phyloP scores from a whole-genome alignment of 2,113 vertebrate species.

The Zosterops borbonicus region DNA sequence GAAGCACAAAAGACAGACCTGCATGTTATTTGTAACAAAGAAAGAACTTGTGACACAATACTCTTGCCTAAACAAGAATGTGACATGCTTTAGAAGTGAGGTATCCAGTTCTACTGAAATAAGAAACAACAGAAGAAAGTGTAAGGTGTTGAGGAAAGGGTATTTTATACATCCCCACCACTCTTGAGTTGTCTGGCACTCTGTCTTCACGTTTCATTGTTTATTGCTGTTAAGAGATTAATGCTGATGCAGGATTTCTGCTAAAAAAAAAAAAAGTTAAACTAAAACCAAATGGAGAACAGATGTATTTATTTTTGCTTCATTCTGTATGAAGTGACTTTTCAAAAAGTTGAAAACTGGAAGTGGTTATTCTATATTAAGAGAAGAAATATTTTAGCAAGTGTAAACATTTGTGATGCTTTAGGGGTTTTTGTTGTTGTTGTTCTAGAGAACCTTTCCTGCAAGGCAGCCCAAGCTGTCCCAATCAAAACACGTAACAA shows the following conservation, averaged over 20 bases:
- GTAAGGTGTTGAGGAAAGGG: neutral
- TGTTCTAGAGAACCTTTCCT: neutral
- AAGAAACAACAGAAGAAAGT: neutral
- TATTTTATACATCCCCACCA: neutral
- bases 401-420: neutral
- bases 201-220: neutral
- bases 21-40: neutral
- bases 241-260: neutral
- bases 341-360: neutral
- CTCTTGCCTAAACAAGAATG: neutral
- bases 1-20: neutral
- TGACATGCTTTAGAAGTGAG: neutral
- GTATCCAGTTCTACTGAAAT: neutral
- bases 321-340: neutral
- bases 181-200: neutral
- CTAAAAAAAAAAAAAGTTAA: neutral
- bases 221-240: neutral
- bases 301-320: slow-evolving; percentile 1
- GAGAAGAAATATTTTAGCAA: neutral
- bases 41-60: neutral
- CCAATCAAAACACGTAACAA: neutral
- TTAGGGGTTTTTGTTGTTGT: neutral
- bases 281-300: neutral
- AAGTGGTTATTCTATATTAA: neutral
- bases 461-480: neutral